Base-by-base conservation (phyloP, 30 jellyfish, hydroid and myxozoan genomes). In the Aurelia coerulea region DNA sequence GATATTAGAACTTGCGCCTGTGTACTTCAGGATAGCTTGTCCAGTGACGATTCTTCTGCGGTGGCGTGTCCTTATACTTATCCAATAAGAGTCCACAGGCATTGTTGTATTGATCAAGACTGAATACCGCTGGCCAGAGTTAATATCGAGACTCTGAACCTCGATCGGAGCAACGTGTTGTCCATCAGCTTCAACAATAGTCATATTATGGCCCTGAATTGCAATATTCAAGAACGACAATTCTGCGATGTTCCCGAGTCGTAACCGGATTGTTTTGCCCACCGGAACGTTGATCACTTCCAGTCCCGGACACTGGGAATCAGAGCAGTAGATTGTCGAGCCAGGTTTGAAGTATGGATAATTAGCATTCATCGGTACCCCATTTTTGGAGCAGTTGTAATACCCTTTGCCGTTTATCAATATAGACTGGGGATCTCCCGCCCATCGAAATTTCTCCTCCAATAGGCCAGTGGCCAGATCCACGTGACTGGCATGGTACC, bases 1-100 rank as follows among this genome's bases (percentile, higher is more conserved):
- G 41, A 16, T 46, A 16, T 60, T 62, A 4, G 80, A 34, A 56
- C 50, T 14, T 39, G 83, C 59, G 5, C 85, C 82, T 14, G 16
- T 33, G 80, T 83, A 83, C 17, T 71, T 83, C 73, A 83, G 86
- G 10, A 71, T 50, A 4, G 92, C 92, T 42, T 83, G 79, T 62
- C 92, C 92, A 3, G 92, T 83, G n/a, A 83, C 92, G 34, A 83
- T 78, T 4, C 86, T 81, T 8, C 86, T 83, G 72, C 92, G 92
- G 63, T 83, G 92, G 63, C 92, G 92, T 69, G 92, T 69, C 37
- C 33, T 83, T 5, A 83, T 81, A 62, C 82, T 83, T 83, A 83
- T 83, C 92, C 92, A 83, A 50, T 83, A 83, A 34, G 92, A 19
- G 42, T 49, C 54, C n/a, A 11, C 65, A 2, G 85, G 71, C 52